Percentiles rank a stretch among this genome's conserved stretches.
phyloP scores from a whole-genome alignment of 2,797 vertebrate genomes.

The Coracias cyanogaster region DNA sequence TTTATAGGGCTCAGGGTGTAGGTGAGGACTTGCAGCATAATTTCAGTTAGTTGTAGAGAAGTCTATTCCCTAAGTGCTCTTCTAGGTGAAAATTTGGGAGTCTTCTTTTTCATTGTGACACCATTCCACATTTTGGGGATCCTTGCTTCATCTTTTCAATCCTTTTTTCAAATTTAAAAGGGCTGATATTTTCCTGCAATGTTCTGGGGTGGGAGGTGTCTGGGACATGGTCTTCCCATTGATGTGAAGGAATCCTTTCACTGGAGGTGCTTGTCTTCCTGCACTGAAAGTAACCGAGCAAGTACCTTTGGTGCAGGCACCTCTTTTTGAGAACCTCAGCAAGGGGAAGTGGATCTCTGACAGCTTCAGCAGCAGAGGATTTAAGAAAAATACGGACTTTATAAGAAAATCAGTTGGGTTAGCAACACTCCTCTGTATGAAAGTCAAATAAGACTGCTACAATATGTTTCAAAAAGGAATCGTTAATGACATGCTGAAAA shows the following conservation, averaged over 20 bases:
- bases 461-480: neutral
- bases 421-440: neutral
- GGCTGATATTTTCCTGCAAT: neutral
- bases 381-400: neutral
- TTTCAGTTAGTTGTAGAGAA: neutral
- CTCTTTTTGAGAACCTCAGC: neutral
- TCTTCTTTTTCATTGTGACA: neutral
- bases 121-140: neutral
- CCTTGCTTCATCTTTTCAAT: neutral
- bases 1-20: neutral
- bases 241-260: neutral
- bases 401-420: neutral
- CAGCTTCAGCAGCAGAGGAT: neutral
- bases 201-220: neutral
- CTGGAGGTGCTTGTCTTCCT: neutral
- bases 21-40: neutral
- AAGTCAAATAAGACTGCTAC: neutral
- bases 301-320: neutral
- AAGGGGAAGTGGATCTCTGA: neutral
- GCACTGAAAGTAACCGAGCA: neutral
- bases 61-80: neutral
- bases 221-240: accelerated
- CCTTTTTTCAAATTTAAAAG: neutral
- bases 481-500: neutral
- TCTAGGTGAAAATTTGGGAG: neutral